Percentiles rank a stretch among this genome's conserved stretches.
These are phyloP conservation scores for Thaleichthys pacificus DNA, from an alignment of 2,797 vertebrate genomes.

Conservation along the genomic window DNA sequence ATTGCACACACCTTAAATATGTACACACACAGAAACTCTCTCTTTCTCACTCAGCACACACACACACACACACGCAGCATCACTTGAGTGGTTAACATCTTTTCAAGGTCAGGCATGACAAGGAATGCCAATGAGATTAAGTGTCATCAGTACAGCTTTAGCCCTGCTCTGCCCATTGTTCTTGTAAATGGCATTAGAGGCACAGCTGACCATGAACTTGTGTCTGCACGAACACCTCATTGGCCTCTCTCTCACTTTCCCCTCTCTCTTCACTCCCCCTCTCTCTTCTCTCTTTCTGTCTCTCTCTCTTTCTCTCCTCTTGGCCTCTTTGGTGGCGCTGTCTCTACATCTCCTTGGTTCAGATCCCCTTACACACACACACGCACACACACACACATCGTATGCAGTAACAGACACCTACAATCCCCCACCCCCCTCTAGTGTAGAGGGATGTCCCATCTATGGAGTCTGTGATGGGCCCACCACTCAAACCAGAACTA, in stretches of 20 bases:
- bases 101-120: slow-evolving; percentile 75
- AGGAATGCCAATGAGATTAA: slow-evolving; percentile 82
- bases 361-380: not conserved
- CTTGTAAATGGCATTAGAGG: slow-evolving; percentile 67
- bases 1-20: no score
- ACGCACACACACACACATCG: slow-evolving; percentile 12
- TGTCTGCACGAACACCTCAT: slow-evolving; percentile 50
- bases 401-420: not conserved
- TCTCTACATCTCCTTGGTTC: not conserved
- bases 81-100: slow-evolving; percentile 70
- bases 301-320: not conserved
- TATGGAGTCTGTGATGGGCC: not conserved
- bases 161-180: slow-evolving; percentile 75
- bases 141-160: slow-evolving; percentile 73
- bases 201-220: slow-evolving; percentile 61
- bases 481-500: slow-evolving; percentile 52
- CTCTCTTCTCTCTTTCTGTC: no score
- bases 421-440: not conserved
- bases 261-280: not conserved
- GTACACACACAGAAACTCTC: no score
- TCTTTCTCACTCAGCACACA: slow-evolving; percentile 1
- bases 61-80: slow-evolving; percentile 39
- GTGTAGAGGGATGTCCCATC: not conserved
- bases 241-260: not conserved
- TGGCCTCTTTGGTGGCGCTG: not conserved